Evolutionary conservation across 2,113 vertebrate genomes (phyloP), one percentile per base, ranked within the genome.

Genomic region (Nerophis ophidion): DNA sequence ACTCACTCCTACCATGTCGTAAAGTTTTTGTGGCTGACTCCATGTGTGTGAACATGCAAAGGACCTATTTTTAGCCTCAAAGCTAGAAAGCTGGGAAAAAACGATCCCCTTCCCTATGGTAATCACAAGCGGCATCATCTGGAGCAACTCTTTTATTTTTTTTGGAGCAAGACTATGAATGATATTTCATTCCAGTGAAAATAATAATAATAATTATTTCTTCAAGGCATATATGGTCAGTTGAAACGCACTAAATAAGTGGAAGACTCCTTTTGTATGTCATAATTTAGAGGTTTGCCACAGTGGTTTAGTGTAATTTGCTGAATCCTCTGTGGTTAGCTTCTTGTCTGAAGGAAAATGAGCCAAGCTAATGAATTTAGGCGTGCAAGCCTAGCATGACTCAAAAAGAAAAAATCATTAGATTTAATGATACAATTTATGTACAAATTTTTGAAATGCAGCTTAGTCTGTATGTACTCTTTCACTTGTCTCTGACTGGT

Each of bases 31-130:
- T 48, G 51, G 19, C 48, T 61, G 53, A 45, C 42, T 61, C 19
- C 48, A 46, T 46, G 59, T 63, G 58, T 17, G 57, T 42, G 48
- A 57, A 8, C 7, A 50, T 44, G 57, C 17, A 66, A 76, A 82
- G 80, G 83, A 84, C 60, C 71, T 88, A 88, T 84, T 82, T 86
- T 70, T 83, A 84, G 76, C 60, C 33, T 57, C 51, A 35, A 45
- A 69, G 74, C 63, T 46, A 5, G 53, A 75, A 63, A 76, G 63
- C n/a, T 67, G 75, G 79, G 63, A 67, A 71, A 68, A 65, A 77
- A 75, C 76, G 57, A 79, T 76, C 69, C 11, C 26, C 80, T 78
- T 74, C 66, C 72, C 69, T 65, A 59, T 56, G 74, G 77, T 59
- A 79, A 77, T 86, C 75, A 65, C 60, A 26, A 69, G 68, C 14